Evolutionary conservation across 1,140 invertebrate genomes (phyloP), one percentile per base, ranked within the genome.

Genomic region (Drosophila trapezifrons): DNA sequence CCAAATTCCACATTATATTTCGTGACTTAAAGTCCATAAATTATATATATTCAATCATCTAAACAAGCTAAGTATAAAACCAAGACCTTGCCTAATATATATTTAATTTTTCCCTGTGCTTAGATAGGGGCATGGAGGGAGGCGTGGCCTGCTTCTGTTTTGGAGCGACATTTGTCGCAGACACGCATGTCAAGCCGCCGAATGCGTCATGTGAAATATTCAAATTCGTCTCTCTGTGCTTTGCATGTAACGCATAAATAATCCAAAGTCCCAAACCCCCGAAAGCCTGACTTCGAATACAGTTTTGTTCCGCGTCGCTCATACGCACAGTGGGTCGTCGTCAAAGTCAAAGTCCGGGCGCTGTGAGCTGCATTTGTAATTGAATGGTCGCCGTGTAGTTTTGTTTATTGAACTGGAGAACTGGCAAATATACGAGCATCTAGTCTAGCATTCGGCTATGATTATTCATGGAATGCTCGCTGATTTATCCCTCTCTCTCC

Each of bases 211-310:
- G 80, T 71, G 58, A 63, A 66, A 67, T 86, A 82, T 85, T 85
- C 56, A 72, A 65, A 78, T 80, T 70, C 65, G 57, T 64, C 57
- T 63, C 49, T 67, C 49, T 65, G 47, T 74, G 76, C 70, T 84
- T 69, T 22, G 69, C 67, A 74, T 89, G 84, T 84, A 87, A 89
- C 84, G 84, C 84, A 87, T 84, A 87, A 87, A 89, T 84, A 86
- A 84, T 80, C 71, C 47, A 66, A 54, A 37, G 49, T 66, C 49
- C 51, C 54, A 32, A 54, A 73, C 49, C 54, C 58, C 55, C 10
- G 52, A 74, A 43, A 12, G 29, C 42, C 25, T 35, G 32, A 49
- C 55, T 52, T 63, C 27, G 56, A 49, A 45, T 47, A 69, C n/a
- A n/a, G 29, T 71, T 73, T 80, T 84, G 84, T 87, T 87, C 83